Evolutionary conservation across 2,888 invertebrate species (phyloP).

Genomic region (Podotricha telesiphe): DNA sequence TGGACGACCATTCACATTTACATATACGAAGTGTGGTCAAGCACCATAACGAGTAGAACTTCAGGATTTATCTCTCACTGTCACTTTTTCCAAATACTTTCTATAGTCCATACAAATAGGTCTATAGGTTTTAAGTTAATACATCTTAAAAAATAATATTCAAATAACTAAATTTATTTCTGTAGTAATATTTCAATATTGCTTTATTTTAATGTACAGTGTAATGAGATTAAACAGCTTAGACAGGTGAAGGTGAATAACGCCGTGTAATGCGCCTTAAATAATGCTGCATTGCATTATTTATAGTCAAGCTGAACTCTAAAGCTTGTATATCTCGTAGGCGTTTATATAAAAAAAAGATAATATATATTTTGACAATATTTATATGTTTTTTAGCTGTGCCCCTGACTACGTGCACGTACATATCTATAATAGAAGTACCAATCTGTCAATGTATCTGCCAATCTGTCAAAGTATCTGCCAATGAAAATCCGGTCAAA

Average conservation of each 20-base stretch:
- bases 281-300: background rate
- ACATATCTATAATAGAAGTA: too few species aligned
- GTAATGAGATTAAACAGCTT: background rate
- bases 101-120: too few species aligned
- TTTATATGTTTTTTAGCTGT: too few species aligned
- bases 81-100: background rate
- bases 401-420: too few species aligned
- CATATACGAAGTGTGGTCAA: too few species aligned
- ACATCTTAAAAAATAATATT: too few species aligned
- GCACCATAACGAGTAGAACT: background rate
- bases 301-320: background rate
- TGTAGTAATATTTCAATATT: background rate
- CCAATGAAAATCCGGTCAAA: too few species aligned
- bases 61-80: background rate
- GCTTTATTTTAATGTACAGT: background rate
- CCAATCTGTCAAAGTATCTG: too few species aligned
- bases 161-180: background rate
- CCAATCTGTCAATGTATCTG: too few species aligned
- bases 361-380: too few species aligned
- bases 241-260: background rate
- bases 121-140: too few species aligned
- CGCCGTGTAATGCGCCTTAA: background rate
- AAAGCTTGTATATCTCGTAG: background rate
- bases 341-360: background rate
- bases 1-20: too few species aligned